Evolutionary conservation across 2,888 invertebrate genomes (phyloP), one percentile per base, ranked within the genome.

Genomic region (Adela reaumurella): DNA sequence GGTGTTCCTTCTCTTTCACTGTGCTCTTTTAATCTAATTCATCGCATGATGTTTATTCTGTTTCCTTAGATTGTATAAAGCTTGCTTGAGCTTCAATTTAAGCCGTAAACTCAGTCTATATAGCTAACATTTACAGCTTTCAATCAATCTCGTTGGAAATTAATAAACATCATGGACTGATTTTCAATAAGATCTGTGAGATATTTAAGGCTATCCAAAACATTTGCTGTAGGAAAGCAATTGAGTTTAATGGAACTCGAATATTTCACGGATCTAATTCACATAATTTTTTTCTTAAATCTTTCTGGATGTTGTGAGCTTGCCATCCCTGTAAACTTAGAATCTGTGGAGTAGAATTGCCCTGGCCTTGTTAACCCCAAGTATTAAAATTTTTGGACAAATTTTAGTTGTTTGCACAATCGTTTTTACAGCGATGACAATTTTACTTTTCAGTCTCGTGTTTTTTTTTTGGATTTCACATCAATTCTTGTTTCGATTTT

Each of bases 1-100:
- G 68, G 76, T 78, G 78, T 78, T 78, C 78, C 58, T 77, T 78
- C 78, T 78, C 78, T 78, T 76, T 74, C 64, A 70, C 70, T 67
- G 64, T 67, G 65, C 62, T 58, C 64, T 45, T 35, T 35, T 14
- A 14, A 35, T 35, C n/a, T 8, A 3, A 35, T 14, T 35, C 4
- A 8, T 24, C 24, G 35, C 3, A 35, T 35, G 35, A 8, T 35
- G 14, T 35, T 35, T 14, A 35, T 8, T n/a, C n/a, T n/a, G n/a
- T n/a, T n/a, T n/a, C n/a, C n/a, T n/a, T n/a, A n/a, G n/a, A n/a
- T n/a, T n/a, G n/a, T n/a, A n/a, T n/a, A n/a, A n/a, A n/a, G n/a
- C n/a, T n/a, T n/a, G n/a, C n/a, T n/a, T n/a, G n/a, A n/a, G n/a
- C n/a, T n/a, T n/a, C n/a, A n/a, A n/a, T n/a, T n/a, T n/a, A n/a